A percentile compares a stretch with the other conserved stretches of the same genome.
Evolutionary conservation across 2,797 vertebrate genomes (phyloP).

Genomic region (Acanthis flammea): DNA sequence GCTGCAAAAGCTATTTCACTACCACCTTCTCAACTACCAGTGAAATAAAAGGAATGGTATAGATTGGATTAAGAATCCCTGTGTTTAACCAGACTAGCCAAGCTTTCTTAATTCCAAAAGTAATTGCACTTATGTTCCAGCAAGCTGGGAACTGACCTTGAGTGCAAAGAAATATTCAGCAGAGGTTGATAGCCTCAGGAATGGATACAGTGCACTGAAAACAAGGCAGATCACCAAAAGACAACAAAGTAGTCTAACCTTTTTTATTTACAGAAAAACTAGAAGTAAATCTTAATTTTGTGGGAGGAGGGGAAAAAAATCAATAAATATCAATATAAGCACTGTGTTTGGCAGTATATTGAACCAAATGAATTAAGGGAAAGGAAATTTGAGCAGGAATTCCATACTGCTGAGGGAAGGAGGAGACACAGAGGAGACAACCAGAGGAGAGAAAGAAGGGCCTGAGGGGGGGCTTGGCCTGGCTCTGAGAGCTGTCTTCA

Average conservation of each 20-base stretch:
- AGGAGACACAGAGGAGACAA: not conserved
- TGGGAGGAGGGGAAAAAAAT: fast-evolving
- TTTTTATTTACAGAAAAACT: not conserved
- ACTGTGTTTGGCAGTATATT: not conserved
- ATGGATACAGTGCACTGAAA: not conserved
- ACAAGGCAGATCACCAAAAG: not conserved
- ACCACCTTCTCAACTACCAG: not conserved
- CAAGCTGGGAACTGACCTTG: constrained; percentile 22
- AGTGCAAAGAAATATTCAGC: constrained; percentile 12
- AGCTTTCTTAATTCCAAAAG: constrained; percentile 46
- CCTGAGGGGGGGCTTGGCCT: not conserved
- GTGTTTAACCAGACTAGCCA: not conserved
- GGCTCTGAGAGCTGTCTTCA: not conserved
- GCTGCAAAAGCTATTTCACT: constrained; percentile 27
- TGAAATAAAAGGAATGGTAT: constrained; percentile 34
- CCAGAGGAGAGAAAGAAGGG: not conserved
- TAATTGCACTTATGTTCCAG: constrained; percentile 34
- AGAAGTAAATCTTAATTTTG: not conserved
- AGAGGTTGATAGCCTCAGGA: not conserved
- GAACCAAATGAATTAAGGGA: not conserved
- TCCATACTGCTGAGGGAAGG: not conserved
- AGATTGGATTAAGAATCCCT: constrained; percentile 25
- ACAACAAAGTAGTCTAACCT: not conserved
- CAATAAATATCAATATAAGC: not conserved
- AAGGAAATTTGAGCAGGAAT: not conserved